phyloP scores from a whole-genome alignment of 2,888 invertebrate genomes.

The Drymonia ruficornis region DNA sequence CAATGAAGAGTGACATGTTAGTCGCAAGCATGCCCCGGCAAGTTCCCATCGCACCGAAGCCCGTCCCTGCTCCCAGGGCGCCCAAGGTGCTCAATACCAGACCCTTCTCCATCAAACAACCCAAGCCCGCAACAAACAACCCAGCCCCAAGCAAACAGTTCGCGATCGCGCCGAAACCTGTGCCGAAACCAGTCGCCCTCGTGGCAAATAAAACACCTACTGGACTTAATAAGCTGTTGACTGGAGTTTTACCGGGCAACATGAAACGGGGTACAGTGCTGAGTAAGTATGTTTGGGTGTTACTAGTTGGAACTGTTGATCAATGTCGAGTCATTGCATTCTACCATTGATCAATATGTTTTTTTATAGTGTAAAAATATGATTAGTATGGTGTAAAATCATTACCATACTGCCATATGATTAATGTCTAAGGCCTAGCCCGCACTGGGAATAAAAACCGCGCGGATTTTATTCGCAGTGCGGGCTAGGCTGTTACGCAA shows the following conservation, averaged over 20 bases:
- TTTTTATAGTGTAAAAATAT: too few species aligned
- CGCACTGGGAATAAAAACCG: too few species aligned
- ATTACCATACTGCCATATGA: too few species aligned
- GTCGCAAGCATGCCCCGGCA: constrained; percentile 57
- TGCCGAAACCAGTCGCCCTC: constrained; percentile 63
- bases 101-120: too few species aligned
- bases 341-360: too few species aligned
- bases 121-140: too few species aligned
- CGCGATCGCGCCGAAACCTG: constrained; percentile 67
- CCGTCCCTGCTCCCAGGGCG: constrained; percentile 47
- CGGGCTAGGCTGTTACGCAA: too few species aligned
- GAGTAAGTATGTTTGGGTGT: constrained; percentile 50
- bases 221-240: constrained; percentile 55
- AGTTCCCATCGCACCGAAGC: constrained; percentile 81
- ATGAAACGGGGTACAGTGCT: constrained; percentile 59
- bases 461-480: too few species aligned
- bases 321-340: too few species aligned
- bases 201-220: constrained; percentile 45
- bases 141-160: constrained; percentile 48
- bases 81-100: constrained; percentile 12
- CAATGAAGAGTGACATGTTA: constrained; percentile 41
- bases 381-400: too few species aligned
- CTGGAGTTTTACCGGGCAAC: constrained; percentile 47
- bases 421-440: too few species aligned
- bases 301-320: not conserved